Conservation (phyloP, 92 coral and sea anemone species). For the Epizoanthus fatuus region DNA sequence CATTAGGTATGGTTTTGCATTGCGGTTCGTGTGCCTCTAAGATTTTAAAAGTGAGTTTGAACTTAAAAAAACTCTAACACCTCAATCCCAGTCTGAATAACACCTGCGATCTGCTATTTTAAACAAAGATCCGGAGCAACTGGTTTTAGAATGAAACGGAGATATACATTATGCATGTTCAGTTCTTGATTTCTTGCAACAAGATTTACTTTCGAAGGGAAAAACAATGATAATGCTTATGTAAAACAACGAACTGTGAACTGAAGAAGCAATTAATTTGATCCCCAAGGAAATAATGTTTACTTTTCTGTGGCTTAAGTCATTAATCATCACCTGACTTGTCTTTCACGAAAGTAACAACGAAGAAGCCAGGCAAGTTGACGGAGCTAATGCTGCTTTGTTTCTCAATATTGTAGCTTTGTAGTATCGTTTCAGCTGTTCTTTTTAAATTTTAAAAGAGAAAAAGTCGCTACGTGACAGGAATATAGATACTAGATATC, state of each 20-base stretch:
- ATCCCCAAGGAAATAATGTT: not conserved
- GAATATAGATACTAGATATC: not conserved
- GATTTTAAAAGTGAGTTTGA: not conserved
- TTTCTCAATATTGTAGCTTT: not conserved
- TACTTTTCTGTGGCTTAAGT: constrained; percentile 10
- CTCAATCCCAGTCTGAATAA: not conserved
- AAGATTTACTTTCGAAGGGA: not conserved
- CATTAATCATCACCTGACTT: not conserved
- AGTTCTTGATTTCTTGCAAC: not conserved
- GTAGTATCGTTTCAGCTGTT: not conserved
- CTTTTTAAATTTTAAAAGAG: not conserved
- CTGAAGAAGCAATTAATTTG: not conserved
- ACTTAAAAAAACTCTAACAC: not conserved
- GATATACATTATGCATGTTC: not conserved
- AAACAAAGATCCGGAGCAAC: not conserved
- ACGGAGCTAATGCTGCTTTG: not conserved
- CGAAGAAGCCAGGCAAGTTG: not conserved
- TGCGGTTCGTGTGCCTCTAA: too few species aligned
- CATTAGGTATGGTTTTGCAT: not conserved
- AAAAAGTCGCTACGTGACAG: not conserved
- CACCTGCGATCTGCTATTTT: not conserved
- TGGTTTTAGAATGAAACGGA: not conserved
- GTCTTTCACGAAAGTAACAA: not conserved
- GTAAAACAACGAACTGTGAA: not conserved
- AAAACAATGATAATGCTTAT: not conserved